Conservation (phyloP, 1,140 invertebrate genomes). For the Drosophila bifasciata region DNA sequence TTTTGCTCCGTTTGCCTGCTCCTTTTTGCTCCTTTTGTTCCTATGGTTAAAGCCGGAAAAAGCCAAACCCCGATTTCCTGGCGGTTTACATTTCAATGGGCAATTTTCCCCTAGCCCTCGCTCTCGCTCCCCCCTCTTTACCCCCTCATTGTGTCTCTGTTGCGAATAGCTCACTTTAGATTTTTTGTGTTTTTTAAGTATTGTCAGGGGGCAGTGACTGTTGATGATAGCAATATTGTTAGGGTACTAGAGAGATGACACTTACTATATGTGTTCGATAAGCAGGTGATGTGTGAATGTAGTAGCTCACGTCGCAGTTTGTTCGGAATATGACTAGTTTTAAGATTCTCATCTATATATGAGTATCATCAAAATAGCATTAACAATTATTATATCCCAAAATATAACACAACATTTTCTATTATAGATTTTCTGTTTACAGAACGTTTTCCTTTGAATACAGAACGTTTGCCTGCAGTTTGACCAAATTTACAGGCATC, state of each 20-base stretch:
- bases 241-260: neutral
- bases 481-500: conserved; percentile 68
- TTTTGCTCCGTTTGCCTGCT: conserved; percentile 25
- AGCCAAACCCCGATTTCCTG: conserved; percentile 82
- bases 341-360: too few species aligned
- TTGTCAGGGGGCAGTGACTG: conserved; percentile 62
- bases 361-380: neutral
- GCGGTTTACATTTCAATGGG: conserved; percentile 82
- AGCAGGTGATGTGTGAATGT: conserved; percentile 34
- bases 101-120: conserved; percentile 59
- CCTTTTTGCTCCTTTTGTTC: conserved; percentile 56
- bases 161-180: conserved; percentile 18
- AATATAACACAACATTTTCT: conserved; percentile 3
- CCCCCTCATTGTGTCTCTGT: conserved; percentile 8
- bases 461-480: conserved; percentile 69
- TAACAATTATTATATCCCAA: neutral
- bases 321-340: too few species aligned
- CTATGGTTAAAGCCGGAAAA: conserved; percentile 72
- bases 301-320: conserved; percentile 21
- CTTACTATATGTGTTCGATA: neutral
- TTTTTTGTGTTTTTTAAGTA: conserved; percentile 7
- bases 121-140: conserved; percentile 32
- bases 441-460: conserved; percentile 47
- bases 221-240: conserved; percentile 47
- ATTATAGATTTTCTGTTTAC: conserved; percentile 37